These are phyloP conservation scores for Conops quadrifasciatus DNA, from an alignment of 2,888 invertebrate species.

Conservation along the genomic window DNA sequence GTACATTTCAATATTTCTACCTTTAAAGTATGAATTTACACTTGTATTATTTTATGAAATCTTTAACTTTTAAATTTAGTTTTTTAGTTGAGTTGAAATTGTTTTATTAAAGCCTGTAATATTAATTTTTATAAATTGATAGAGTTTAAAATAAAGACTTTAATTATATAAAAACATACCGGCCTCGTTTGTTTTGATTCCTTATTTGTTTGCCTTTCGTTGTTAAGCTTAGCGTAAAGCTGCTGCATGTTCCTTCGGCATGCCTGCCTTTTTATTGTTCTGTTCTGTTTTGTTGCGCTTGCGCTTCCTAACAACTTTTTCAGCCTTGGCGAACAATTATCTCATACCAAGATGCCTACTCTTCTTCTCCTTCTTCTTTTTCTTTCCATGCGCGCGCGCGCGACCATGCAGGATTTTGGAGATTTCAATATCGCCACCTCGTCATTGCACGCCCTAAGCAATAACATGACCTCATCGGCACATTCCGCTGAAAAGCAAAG, in stretches of 20 bases:
- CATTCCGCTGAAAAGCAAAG: conserved; percentile 66
- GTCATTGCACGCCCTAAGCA: conserved; percentile 69
- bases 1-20: conserved; percentile 1
- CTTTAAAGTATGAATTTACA: conserved; percentile 19
- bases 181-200: conserved; percentile 35
- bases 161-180: conserved; percentile 39
- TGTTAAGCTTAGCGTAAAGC: conserved; percentile 32
- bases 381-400: conserved; percentile 23
- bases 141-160: conserved; percentile 39
- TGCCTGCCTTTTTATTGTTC: conserved; percentile 29
- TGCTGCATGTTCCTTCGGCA: conserved; percentile 38
- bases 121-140: conserved; percentile 42
- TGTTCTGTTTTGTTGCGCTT: conserved; percentile 23
- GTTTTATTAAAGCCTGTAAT: conserved; percentile 34
- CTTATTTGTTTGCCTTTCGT: conserved; percentile 31
- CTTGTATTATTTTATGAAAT: conserved; percentile 12
- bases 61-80: conserved; percentile 13
- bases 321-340: conserved; percentile 1
- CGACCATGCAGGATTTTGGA: conserved; percentile 67
- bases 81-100: conserved; percentile 22
- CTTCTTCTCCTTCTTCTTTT: conserved; percentile 31
- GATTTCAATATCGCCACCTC: conserved; percentile 74
- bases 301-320: conserved; percentile 12
- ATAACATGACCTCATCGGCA: conserved; percentile 56
- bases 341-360: conserved; percentile 29